Evolutionary conservation across 2,797 vertebrate genomes (phyloP).

Genomic region (Rallus crepitans): DNA sequence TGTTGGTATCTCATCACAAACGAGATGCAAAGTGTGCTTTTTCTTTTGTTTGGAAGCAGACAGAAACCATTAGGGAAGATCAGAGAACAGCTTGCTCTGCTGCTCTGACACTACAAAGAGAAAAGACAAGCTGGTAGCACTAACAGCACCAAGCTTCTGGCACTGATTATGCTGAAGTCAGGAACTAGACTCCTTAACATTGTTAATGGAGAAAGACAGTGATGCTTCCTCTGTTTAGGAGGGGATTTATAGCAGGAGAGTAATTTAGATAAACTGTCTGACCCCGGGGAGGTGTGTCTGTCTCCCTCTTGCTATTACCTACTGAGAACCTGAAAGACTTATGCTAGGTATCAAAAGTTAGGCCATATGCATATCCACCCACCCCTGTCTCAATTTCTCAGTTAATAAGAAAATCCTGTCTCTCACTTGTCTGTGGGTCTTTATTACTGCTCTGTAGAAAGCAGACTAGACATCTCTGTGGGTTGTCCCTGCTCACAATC

Average conservation of each 20-base stretch:
- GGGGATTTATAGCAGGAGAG: background rate
- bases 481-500: background rate
- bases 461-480: background rate
- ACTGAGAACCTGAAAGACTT: background rate
- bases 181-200: background rate
- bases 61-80: background rate
- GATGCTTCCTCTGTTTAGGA: background rate
- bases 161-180: background rate
- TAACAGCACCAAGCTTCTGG: background rate
- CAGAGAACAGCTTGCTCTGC: background rate
- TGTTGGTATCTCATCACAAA: background rate
- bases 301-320: background rate
- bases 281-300: background rate
- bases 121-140: background rate
- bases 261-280: background rate
- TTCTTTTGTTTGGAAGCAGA: slow-evolving; percentile 14
- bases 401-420: background rate
- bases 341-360: background rate
- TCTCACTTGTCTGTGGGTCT: background rate
- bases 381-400: background rate
- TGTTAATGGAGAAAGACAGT: background rate
- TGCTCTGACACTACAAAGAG: slow-evolving; percentile 24
- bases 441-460: background rate
- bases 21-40: background rate
- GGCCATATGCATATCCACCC: background rate